A percentile compares a stretch with the other conserved stretches of the same genome.
Evolutionary conservation across 2,888 invertebrate species (phyloP).

Genomic region (Cryptosula pallasiana): DNA sequence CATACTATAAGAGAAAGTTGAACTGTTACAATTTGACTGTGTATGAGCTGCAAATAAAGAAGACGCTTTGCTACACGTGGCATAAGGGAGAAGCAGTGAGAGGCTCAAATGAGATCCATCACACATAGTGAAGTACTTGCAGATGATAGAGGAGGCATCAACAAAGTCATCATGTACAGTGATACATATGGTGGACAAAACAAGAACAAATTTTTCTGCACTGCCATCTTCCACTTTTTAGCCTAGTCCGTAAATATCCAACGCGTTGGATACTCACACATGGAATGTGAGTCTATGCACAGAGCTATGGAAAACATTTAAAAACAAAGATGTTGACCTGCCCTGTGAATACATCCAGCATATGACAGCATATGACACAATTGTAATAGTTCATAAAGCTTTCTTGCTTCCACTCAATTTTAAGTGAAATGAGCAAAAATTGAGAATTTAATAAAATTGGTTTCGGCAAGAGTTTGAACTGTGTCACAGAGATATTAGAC

Average conservation of each 20-base stretch:
- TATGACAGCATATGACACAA: too few relatives aligned
- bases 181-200: neutral
- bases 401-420: too few relatives aligned
- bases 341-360: neutral
- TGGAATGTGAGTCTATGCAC: neutral
- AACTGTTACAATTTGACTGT: neutral
- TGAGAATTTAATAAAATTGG: too few relatives aligned
- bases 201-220: neutral
- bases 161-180: neutral
- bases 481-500: too few relatives aligned
- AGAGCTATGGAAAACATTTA: neutral
- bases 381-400: too few relatives aligned
- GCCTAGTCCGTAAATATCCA: neutral
- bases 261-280: neutral
- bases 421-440: too few relatives aligned
- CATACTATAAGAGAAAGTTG: neutral
- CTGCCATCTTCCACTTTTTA: neutral
- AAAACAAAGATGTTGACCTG: neutral
- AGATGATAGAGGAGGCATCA: neutral
- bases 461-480: too few relatives aligned
- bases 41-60: neutral
- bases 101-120: neutral
- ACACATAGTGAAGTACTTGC: too few relatives aligned
- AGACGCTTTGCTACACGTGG: neutral
- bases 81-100: neutral